These are phyloP conservation scores for Charina bottae DNA, from an alignment of 2,113 vertebrate genomes.

Conservation along the genomic window DNA sequence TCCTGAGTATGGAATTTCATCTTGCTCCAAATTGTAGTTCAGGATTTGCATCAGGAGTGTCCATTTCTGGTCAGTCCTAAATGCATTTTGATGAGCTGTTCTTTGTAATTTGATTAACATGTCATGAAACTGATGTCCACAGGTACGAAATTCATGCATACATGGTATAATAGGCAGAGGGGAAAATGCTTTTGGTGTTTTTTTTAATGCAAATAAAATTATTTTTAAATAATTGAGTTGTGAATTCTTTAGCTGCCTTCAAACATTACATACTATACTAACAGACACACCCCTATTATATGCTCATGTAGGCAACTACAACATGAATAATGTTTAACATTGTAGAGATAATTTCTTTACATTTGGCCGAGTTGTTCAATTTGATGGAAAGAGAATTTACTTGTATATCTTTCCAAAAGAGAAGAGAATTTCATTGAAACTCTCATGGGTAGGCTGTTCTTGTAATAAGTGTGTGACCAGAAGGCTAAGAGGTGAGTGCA, in stretches of 20 bases:
- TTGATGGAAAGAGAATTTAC: background rate
- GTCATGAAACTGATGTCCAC: constrained; percentile 14
- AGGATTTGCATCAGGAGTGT: constrained; percentile 39
- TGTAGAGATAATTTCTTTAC: background rate
- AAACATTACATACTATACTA: background rate
- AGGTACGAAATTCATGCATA: constrained; percentile 2
- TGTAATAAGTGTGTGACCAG: background rate
- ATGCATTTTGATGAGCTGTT: constrained; percentile 31
- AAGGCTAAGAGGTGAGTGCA: background rate
- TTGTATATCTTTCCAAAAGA: background rate
- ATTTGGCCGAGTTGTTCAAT: background rate
- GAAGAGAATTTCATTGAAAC: background rate
- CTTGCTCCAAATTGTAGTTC: constrained; percentile 38
- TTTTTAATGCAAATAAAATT: background rate
- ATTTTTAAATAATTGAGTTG: constrained; percentile 1
- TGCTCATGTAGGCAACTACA: background rate
- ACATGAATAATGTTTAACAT: background rate
- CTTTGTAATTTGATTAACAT: constrained; percentile 48
- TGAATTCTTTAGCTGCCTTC: background rate
- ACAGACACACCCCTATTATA: background rate
- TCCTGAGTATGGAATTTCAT: constrained; percentile 36
- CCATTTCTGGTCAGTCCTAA: constrained; percentile 25
- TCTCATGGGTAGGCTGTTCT: background rate
- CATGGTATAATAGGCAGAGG: background rate
- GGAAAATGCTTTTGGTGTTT: background rate